A percentile compares a stretch with the other conserved stretches of the same genome.
These are phyloP conservation scores for Rhyacophila brunnea DNA, from an alignment of 1,140 invertebrate genomes.

Conservation along the genomic window DNA sequence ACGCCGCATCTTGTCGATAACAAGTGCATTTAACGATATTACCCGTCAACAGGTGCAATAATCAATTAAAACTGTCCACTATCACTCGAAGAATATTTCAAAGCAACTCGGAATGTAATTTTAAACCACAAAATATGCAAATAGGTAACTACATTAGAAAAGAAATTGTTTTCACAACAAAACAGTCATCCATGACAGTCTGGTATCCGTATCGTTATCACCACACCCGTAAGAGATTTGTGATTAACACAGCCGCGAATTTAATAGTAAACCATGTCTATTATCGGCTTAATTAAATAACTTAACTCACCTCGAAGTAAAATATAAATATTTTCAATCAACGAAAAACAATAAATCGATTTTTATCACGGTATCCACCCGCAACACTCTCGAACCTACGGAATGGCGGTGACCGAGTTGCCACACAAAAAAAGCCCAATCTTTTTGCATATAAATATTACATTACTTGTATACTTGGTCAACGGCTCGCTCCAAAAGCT, in stretches of 20 bases:
- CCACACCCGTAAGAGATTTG: slow-evolving; percentile 14
- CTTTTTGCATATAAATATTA: too few species aligned
- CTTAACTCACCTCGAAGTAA: slow-evolving; percentile 16
- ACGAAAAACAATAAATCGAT: slow-evolving; percentile 19
- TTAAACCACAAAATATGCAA: too few species aligned
- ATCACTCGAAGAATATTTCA: background rate
- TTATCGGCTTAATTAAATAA: background rate
- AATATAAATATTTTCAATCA: slow-evolving; percentile 16
- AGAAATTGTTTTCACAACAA: slow-evolving; percentile 25
- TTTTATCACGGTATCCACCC: slow-evolving; percentile 22
- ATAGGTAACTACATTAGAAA: too few species aligned
- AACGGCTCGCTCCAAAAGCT: too few species aligned
- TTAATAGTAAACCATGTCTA: background rate
- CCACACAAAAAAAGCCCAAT: slow-evolving; percentile 6
- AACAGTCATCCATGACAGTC: slow-evolving; percentile 29
- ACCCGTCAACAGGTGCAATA: background rate
- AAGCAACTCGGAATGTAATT: background rate
- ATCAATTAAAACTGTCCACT: background rate
- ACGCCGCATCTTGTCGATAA: slow-evolving; percentile 12
- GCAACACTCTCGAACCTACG: slow-evolving; percentile 15
- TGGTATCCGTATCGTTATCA: slow-evolving; percentile 19
- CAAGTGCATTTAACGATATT: slow-evolving; percentile 8
- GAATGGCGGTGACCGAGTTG: slow-evolving; percentile 19
- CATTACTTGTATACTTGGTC: too few species aligned
- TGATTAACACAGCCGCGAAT: background rate